Conservation (phyloP, 2,113 vertebrate species). For the Vulpes ferrilata region DNA sequence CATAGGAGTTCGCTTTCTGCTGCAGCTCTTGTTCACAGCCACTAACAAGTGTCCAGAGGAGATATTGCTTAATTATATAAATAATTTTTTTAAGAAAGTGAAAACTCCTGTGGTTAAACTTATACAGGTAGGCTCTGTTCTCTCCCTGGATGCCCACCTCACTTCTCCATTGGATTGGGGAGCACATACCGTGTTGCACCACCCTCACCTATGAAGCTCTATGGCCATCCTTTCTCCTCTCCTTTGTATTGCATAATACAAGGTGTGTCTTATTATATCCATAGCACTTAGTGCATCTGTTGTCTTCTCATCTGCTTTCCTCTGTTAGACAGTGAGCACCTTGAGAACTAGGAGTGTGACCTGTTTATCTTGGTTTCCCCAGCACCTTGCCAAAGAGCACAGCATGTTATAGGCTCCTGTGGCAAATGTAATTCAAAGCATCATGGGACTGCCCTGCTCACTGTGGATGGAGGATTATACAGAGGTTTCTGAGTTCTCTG, state of each 20-base stretch:
- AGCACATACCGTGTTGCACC: background rate
- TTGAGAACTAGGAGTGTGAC: background rate
- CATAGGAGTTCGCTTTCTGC: background rate
- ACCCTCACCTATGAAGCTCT: background rate
- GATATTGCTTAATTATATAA: conserved; percentile 8
- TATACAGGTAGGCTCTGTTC: background rate
- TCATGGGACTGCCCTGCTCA: background rate
- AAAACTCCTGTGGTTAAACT: background rate
- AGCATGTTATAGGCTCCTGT: background rate
- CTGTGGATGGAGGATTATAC: background rate
- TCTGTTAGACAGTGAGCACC: background rate
- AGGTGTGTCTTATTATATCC: background rate
- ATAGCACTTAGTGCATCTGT: background rate
- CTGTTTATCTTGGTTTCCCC: background rate
- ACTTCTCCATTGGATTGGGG: background rate
- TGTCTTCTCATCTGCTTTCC: background rate
- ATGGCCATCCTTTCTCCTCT: background rate
- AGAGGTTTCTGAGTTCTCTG: background rate
- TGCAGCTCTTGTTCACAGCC: conserved; percentile 19
- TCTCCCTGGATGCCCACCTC: background rate
- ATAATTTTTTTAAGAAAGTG: background rate
- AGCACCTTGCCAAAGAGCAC: background rate
- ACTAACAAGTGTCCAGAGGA: background rate
- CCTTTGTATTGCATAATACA: background rate
- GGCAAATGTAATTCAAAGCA: background rate